Conservation (phyloP, 1,140 invertebrate genomes). For the Wiebesia pumilae region DNA sequence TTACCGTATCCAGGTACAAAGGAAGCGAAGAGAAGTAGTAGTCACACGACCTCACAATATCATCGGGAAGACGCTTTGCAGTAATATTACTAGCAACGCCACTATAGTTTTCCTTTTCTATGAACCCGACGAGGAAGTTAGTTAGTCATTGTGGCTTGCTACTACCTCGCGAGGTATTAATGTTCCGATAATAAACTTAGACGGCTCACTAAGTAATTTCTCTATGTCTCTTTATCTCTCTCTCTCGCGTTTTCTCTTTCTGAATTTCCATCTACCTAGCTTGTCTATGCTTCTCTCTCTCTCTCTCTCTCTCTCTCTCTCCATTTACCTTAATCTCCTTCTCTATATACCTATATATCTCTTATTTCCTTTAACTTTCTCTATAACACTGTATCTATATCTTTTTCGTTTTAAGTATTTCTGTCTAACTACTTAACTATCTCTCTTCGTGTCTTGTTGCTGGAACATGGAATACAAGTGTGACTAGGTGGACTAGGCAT, state of each 20-base stretch:
- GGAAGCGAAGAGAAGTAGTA: neutral
- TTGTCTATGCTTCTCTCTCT: neutral
- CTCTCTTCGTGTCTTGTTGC: neutral
- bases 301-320: neutral
- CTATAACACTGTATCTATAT: too few relatives aligned
- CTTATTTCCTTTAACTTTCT: too few relatives aligned
- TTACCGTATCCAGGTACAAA: neutral
- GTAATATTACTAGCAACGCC: neutral
- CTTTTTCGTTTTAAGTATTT: too few relatives aligned
- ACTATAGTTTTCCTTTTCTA: neutral
- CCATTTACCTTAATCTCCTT: neutral
- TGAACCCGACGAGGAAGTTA: neutral
- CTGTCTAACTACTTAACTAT: too few relatives aligned
- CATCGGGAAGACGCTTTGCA: neutral
- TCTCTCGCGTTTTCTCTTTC: neutral
- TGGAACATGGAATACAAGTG: neutral
- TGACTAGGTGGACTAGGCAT: neutral
- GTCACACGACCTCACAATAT: neutral
- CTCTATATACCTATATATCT: too few relatives aligned
- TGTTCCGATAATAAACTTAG: conserved; percentile 40
- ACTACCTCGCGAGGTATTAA: conserved; percentile 15
- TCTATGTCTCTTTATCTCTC: neutral
- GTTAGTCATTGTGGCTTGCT: conserved; percentile 6
- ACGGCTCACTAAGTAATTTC: neutral
- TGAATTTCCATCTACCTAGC: neutral